Evolutionary conservation across 2,888 invertebrate species (phyloP).

Genomic region (Heterodera filipjevi): DNA sequence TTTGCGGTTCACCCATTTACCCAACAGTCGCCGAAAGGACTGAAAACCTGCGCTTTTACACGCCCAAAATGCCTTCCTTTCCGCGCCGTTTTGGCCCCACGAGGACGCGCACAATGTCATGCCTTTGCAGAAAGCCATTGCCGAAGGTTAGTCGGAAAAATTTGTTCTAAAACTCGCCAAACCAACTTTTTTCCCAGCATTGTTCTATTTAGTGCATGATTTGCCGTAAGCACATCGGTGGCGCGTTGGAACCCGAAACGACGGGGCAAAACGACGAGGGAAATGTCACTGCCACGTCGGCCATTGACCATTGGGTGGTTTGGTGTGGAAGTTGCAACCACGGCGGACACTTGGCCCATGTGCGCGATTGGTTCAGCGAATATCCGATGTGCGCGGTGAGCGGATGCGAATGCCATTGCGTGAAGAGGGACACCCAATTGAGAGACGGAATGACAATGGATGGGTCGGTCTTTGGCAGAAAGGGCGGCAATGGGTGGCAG

Average conservation of each 20-base stretch:
- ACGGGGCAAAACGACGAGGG: neutral
- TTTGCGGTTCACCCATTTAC: constrained; percentile 41
- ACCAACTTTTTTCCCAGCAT: neutral
- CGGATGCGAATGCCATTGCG: constrained; percentile 34
- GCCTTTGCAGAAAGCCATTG: constrained; percentile 39
- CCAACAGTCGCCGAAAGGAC: constrained; percentile 37
- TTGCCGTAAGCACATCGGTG: constrained; percentile 36
- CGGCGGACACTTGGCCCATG: constrained; percentile 33
- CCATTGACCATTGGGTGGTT: constrained; percentile 46
- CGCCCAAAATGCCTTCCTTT: constrained; percentile 2
- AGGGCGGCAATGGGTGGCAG: constrained; percentile 18
- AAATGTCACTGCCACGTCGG: neutral
- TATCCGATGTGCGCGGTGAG: constrained; percentile 40
- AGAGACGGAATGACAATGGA: constrained; percentile 1
- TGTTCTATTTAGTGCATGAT: constrained; percentile 29
- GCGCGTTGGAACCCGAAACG: constrained; percentile 29
- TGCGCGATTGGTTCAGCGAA: constrained; percentile 38
- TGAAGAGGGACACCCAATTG: constrained; percentile 26
- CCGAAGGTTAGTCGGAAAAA: constrained; percentile 19
- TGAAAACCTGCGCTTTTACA: constrained; percentile 22
- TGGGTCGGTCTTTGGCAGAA: neutral
- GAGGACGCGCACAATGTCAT: constrained; percentile 34
- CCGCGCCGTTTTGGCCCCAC: constrained; percentile 28
- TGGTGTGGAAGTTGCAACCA: constrained; percentile 41
- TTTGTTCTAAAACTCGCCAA: too few species aligned